phyloP scores from a whole-genome alignment of 2,113 vertebrate genomes.

The Megaceryle maxima region DNA sequence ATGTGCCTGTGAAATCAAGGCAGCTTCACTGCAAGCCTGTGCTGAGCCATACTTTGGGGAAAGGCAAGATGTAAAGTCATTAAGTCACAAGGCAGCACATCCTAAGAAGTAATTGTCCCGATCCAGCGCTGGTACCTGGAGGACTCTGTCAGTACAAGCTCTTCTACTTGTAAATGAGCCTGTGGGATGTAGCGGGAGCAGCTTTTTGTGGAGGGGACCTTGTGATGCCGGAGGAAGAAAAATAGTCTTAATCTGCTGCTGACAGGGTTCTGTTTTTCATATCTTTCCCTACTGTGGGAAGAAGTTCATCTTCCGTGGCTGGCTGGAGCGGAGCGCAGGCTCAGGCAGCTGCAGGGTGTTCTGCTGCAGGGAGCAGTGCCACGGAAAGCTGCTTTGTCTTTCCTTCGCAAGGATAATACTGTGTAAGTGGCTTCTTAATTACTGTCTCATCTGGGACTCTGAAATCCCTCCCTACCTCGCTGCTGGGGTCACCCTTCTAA shows the following conservation, averaged over 20 bases:
- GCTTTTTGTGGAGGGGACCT: background rate
- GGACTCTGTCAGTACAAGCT: background rate
- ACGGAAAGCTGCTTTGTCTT: background rate
- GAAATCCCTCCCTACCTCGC: background rate
- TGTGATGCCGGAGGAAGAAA: background rate
- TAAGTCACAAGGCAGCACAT: background rate
- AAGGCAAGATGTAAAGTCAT: background rate
- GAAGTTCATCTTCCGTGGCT: background rate
- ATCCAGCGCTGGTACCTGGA: background rate
- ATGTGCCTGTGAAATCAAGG: background rate
- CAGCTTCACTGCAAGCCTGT: background rate
- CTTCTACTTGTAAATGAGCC: background rate
- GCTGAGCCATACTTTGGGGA: background rate
- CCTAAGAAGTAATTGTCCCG: background rate
- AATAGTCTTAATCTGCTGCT: background rate
- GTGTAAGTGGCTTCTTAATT: background rate
- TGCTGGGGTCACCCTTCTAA: background rate
- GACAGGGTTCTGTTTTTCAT: background rate
- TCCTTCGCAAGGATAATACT: accelerated
- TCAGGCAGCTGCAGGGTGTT: background rate
- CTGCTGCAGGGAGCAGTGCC: background rate
- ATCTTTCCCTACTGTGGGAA: background rate
- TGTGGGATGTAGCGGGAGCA: background rate
- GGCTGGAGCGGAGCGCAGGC: background rate
- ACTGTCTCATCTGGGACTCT: background rate